Base-by-base conservation (phyloP, 2,113 vertebrate genomes). In the Mus pahari region DNA sequence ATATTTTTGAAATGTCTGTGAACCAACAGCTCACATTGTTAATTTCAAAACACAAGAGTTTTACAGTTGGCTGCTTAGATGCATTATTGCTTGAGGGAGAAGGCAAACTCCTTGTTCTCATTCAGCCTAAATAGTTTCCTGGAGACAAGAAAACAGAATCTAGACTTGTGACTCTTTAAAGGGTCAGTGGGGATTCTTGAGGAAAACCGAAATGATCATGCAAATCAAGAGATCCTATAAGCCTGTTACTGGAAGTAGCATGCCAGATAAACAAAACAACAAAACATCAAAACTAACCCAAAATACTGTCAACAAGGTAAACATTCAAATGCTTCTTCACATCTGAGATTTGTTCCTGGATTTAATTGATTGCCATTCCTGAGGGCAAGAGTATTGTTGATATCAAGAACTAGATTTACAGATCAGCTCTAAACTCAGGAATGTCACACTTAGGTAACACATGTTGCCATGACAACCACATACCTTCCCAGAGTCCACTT, bases 341-440 rank as follows among this genome's bases (percentile, higher is more conserved):
- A n/a, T 86, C 95, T 39, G 6, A 50, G 86, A 39, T 95, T 95
- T 93, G 87, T 39, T 91, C 83, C 82, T 83, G 28, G 53, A 91
- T 96, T 94, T 95, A 97, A 90, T 68, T 91, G 78, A 84, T 50
- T 50, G 73, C 24, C 77, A 83, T 95, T 93, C 82, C 68, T 89
- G 45, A 89, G 28, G 42, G 91, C 50, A 86, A 91, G 39, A 83
- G 66, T 83, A 86, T 39, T 53, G 50, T 53, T 53, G 10, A 9
- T 53, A 53, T 53, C 50, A 53, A 53, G 48, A 53, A 53, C 50
- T 9, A 53, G 50, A 11, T 53, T 53, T 53, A 12, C 50, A 53
- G 50, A 53, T 53, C 50, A 53, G 50, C 50, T 53, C 50, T 11
- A 53, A 53, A 53, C 50, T 53, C 9, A 11, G 50, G 50, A 53